Percentiles rank a stretch among this genome's conserved stretches.
phyloP scores from a whole-genome alignment of 2,888 invertebrate genomes.

The Trichogramma evanescens region DNA sequence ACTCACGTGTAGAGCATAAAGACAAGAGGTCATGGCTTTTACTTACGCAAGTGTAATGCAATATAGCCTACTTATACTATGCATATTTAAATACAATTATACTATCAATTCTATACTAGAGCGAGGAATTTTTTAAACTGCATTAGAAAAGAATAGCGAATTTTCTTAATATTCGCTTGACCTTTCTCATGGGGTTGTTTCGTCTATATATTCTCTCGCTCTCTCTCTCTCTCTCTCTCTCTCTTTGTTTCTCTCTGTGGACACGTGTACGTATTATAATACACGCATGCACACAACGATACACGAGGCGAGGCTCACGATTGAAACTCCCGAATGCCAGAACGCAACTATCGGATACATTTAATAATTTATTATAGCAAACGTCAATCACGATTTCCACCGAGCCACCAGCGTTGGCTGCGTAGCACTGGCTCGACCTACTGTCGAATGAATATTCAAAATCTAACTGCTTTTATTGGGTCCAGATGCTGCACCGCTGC shows the following conservation, averaged over 20 bases:
- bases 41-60: conserved; percentile 24
- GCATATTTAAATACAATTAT: conserved; percentile 24
- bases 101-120: conserved; percentile 26
- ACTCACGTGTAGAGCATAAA: too few species aligned
- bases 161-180: conserved; percentile 34
- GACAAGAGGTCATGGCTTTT: conserved; percentile 25
- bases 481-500: background rate
- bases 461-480: conserved; percentile 17
- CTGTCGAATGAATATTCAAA: conserved; percentile 25
- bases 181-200: conserved; percentile 39
- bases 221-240: too few species aligned
- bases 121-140: conserved; percentile 35
- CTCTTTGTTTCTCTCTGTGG: background rate
- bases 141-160: conserved; percentile 33
- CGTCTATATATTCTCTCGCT: conserved; percentile 12
- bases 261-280: background rate
- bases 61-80: conserved; percentile 15
- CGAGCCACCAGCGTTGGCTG: background rate
- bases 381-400: conserved; percentile 19
- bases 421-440: background rate
- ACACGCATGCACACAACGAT: too few species aligned
- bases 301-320: too few species aligned
- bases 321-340: too few species aligned
- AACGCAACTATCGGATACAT: conserved; percentile 19
- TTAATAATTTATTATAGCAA: conserved; percentile 31